Base-by-base conservation (phyloP, 1,140 invertebrate genomes). In the Cardiocondyla obscurior region DNA sequence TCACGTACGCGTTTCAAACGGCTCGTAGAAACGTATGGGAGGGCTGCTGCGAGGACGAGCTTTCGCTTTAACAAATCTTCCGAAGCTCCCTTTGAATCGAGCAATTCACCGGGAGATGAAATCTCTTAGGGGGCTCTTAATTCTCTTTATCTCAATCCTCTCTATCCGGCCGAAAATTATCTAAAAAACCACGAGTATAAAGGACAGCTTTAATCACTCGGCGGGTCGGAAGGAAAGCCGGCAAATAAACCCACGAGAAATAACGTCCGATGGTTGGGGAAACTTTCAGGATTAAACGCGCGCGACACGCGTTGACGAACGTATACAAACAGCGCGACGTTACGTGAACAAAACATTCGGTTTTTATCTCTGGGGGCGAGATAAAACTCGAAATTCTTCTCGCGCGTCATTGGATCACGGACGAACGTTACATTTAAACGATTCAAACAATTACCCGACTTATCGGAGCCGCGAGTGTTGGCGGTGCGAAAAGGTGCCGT, bases 51-150 rank as follows among this genome's bases (percentile, higher is more conserved):
- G 30, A 33, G 51, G 53, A 60, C 51, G 70, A 44, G 28, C 36
- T 69, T 19, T 69, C 22, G 62, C 62, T 79, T 79, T 69, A 69
- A 69, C 62, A 53, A 30, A 79, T 79, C 25, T 76, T 64, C 42
- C 7, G 39, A n/a, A 53, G 62, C n/a, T 12, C 42, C 36, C 30
- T 53, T 14, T 14, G 25, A 69, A 53, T 69, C 33, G 46, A 51
- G 55, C 39, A 22, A 60, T 62, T 22, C 58, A 19, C 6, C 44
- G n/a, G 16, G 42, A 49, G 28, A 22, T 64, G 42, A 53, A 33
- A 76, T 64, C 10, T 64, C 58, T 64, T 49, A 64, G 42, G n/a
- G n/a, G 28, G 30, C 19, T 39, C 42, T 64, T 33, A 64, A 76
- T 33, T 49, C 42, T 39, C 58, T 19, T 49, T 30, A 46, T 19